Evolutionary conservation across 1,140 invertebrate genomes (phyloP), one percentile per base, ranked within the genome.

Genomic region (Hycleus cichorii): DNA sequence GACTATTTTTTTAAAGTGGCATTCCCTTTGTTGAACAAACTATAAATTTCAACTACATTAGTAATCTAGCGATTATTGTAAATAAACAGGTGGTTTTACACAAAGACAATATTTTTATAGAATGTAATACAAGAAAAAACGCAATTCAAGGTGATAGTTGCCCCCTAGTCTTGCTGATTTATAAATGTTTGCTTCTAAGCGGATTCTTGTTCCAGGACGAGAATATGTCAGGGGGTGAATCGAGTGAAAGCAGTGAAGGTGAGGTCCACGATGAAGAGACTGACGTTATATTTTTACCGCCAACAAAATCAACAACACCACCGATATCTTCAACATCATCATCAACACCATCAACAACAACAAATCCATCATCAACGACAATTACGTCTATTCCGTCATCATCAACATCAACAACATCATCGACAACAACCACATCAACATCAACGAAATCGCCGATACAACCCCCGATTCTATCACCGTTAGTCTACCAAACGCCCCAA

Each of bases 401-500:
- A 51, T 49, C 57, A n/a, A 8, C 46, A 6, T 42, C 56, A 5
- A 56, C 58, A 2, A 58, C 62, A 27, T 58, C 49, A 26, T 12
- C 45, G 5, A 26, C 56, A 1, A 32, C 46, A 51, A 49, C 49
- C 32, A 46, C 50, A 39, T 40, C 53, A 51, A 11, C 49, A 8
- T 43, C 55, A 11, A 52, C 44, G 4, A 46, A 48, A 40, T 47
- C 58, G 25, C 57, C n/a, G 32, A 47, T 11, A 47, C 49, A 55
- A 38, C 46, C 63, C 1, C 48, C 65, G 1, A 52, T 72, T 9
- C 39, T 69, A 4, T 65, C 66, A 3, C 70, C 72, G 7, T 50
- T 75, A 38, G 54, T 75, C 42, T 75, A 75, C 49, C 74, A 74
- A 56, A 71, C 72, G 6, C 68, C 70, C 0, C 70, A 73, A 49